Conservation (phyloP, 92 coral and sea anemone genomes). For the Heteractis magnifica region DNA sequence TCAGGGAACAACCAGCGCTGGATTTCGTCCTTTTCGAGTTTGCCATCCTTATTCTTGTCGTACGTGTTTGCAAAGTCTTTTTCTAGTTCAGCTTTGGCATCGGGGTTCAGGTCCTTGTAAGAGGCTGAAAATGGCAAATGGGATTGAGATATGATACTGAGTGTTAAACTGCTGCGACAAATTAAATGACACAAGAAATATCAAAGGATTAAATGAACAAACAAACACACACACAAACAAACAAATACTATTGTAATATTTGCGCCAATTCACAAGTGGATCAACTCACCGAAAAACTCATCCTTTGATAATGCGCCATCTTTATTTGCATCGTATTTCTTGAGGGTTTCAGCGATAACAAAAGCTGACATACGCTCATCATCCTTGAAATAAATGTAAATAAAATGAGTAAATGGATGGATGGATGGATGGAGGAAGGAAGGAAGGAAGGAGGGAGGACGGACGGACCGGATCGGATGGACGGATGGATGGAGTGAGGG, state of each 20-base stretch:
- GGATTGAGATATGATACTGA: background rate
- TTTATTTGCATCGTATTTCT: constrained; percentile 87
- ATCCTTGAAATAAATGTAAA: constrained; percentile 39
- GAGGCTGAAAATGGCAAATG: constrained; percentile 43
- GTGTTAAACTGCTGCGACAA: background rate
- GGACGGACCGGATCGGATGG: too few species aligned
- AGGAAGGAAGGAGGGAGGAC: too few species aligned
- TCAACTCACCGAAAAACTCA: constrained; percentile 73
- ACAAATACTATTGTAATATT: too few species aligned
- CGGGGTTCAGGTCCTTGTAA: constrained; percentile 72
- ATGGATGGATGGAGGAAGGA: too few species aligned
- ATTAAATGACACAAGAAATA: background rate
- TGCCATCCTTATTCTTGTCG: constrained; percentile 77
- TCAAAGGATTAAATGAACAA: background rate
- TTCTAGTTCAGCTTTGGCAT: constrained; percentile 74
- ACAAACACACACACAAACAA: too few species aligned
- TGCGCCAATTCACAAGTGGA: background rate
- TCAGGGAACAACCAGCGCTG: constrained; percentile 81
- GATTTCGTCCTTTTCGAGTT: constrained; percentile 68
- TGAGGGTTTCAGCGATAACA: constrained; percentile 71
- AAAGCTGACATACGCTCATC: constrained; percentile 75
- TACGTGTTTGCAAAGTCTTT: constrained; percentile 68
- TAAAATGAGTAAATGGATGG: too few species aligned
- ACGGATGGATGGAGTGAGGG: too few species aligned
- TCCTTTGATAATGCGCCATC: constrained; percentile 88